A percentile compares a stretch with the other conserved stretches of the same genome.
These are phyloP conservation scores for Asarcornis scutulata DNA, from an alignment of 2,113 vertebrate genomes.

Conservation along the genomic window DNA sequence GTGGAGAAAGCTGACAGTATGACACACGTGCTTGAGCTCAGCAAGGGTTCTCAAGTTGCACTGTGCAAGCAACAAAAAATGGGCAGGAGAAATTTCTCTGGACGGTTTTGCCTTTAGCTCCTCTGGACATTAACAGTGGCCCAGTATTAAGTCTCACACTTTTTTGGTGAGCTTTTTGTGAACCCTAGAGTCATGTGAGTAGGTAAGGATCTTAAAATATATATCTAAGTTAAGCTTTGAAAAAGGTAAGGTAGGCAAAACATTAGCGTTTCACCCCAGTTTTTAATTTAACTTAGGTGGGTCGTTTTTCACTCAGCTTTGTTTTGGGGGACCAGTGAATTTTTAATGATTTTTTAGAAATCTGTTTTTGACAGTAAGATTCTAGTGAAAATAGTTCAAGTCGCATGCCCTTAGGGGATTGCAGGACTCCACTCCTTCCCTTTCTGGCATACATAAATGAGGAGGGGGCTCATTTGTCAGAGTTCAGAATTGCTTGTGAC, in stretches of 20 bases:
- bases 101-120: neutral
- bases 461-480: neutral
- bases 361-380: neutral
- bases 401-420: neutral
- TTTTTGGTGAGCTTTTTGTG: neutral
- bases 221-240: neutral
- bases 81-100: neutral
- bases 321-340: neutral
- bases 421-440: neutral
- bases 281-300: neutral
- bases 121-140: neutral
- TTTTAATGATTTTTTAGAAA: neutral
- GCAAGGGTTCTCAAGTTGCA: neutral
- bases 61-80: neutral
- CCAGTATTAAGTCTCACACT: neutral
- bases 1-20: neutral
- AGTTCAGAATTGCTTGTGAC: neutral
- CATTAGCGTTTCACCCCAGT: rapidly evolving
- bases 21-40: neutral
- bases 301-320: neutral
- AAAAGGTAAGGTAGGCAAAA: neutral
- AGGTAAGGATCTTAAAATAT: neutral
- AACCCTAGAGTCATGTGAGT: neutral
- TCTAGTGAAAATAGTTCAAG: neutral
- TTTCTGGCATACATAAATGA: neutral